Conservation (phyloP, 2,888 invertebrate genomes). For the Pseudococcus longispinus region DNA sequence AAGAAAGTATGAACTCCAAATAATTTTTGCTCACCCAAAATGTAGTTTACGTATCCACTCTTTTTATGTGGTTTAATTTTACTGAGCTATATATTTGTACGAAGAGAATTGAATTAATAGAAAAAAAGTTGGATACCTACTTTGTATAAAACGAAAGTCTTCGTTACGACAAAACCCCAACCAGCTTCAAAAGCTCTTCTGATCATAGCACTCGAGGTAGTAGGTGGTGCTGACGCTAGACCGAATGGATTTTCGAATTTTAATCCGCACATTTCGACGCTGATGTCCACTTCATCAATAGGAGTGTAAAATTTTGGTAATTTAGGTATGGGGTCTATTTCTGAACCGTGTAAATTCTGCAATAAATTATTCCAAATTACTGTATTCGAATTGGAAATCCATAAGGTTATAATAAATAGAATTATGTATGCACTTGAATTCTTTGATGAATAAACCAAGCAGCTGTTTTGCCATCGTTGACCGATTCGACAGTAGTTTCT, state of each 20-base stretch:
- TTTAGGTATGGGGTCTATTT: constrained; percentile 2
- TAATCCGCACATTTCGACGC: constrained; percentile 90
- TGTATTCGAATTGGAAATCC: background rate
- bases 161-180: constrained; percentile 97
- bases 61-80: no score
- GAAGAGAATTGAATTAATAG: background rate
- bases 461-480: constrained; percentile 97
- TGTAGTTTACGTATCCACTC: no score
- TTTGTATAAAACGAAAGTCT: constrained; percentile 94
- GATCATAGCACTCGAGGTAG: constrained; percentile 94
- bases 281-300: constrained; percentile 92
- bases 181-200: constrained; percentile 93
- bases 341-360: background rate
- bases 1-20: no score
- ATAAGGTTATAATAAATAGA: background rate
- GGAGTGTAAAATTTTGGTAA: constrained; percentile 92
- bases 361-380: background rate
- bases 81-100: background rate
- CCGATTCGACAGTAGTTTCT: constrained; percentile 97
- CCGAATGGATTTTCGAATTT: constrained; percentile 97
- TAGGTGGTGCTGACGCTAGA: constrained; percentile 95
- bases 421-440: constrained; percentile 72
- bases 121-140: constrained; percentile 66
- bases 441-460: constrained; percentile 94
- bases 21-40: no score